A percentile compares a stretch with the other conserved stretches of the same genome.
phyloP scores from a whole-genome alignment of 2,113 vertebrate genomes.

The Oenanthe oenanthe region DNA sequence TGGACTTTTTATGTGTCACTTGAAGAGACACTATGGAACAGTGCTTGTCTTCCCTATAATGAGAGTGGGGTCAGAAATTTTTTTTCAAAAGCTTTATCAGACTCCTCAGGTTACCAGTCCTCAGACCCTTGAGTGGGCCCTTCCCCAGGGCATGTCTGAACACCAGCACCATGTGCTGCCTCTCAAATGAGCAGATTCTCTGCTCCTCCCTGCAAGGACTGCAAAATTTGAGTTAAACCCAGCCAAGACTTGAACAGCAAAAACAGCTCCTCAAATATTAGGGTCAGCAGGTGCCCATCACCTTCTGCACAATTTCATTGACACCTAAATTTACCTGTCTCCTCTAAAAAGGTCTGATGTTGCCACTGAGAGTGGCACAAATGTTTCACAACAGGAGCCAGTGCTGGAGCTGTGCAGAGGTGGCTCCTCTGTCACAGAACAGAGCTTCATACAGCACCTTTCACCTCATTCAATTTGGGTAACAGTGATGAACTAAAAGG shows the following conservation, averaged over 20 bases:
- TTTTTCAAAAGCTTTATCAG: background rate
- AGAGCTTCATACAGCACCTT: background rate
- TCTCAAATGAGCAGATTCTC: background rate
- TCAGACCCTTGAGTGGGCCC: background rate
- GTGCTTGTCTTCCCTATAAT: background rate
- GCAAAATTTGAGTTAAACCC: background rate
- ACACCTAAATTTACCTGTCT: background rate
- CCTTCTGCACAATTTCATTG: background rate
- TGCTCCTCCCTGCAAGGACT: background rate
- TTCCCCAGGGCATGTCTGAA: background rate
- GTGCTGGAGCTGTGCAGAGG: background rate
- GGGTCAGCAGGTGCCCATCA: background rate
- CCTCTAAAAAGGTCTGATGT: background rate
- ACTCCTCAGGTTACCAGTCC: background rate
- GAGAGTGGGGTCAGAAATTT: no score
- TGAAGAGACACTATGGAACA: background rate
- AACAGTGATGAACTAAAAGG: background rate
- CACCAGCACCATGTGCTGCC: background rate
- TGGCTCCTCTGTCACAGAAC: background rate
- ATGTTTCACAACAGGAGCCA: background rate
- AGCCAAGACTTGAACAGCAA: rapidly evolving
- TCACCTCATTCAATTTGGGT: background rate
- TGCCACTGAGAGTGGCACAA: background rate
- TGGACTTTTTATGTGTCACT: background rate
- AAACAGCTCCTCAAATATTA: background rate